phyloP scores from a whole-genome alignment of 2,113 vertebrate species.

The Nothoprocta perdicaria region DNA sequence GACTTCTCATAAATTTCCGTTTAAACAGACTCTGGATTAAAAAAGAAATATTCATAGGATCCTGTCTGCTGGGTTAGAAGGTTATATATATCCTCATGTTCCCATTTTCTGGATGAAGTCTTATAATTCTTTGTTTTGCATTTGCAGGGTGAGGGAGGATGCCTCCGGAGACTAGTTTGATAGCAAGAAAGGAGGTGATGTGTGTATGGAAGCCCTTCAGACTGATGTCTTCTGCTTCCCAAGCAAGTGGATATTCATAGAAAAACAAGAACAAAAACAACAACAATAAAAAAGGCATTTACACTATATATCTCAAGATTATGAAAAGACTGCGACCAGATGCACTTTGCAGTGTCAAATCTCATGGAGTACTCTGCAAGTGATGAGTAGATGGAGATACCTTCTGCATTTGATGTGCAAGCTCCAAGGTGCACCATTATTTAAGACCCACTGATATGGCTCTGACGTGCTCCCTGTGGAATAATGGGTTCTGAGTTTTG shows the following conservation, averaged over 20 bases:
- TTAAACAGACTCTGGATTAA: neutral
- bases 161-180: neutral
- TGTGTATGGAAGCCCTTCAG: neutral
- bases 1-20: neutral
- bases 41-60: neutral
- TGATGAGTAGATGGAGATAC: neutral
- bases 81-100: neutral
- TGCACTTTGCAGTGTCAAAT: neutral
- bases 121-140: neutral
- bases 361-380: neutral
- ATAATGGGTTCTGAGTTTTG: neutral
- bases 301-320: neutral
- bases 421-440: neutral
- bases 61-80: neutral
- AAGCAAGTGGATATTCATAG: neutral
- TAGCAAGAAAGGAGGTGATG: neutral
- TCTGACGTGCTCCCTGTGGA: neutral
- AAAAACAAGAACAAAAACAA: neutral
- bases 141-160: neutral
- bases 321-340: neutral
- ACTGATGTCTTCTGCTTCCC: neutral
- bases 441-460: neutral
- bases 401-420: neutral
- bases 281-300: neutral
- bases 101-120: neutral